Conservation (phyloP, 2,113 vertebrate genomes). For the Verasper variegatus region DNA sequence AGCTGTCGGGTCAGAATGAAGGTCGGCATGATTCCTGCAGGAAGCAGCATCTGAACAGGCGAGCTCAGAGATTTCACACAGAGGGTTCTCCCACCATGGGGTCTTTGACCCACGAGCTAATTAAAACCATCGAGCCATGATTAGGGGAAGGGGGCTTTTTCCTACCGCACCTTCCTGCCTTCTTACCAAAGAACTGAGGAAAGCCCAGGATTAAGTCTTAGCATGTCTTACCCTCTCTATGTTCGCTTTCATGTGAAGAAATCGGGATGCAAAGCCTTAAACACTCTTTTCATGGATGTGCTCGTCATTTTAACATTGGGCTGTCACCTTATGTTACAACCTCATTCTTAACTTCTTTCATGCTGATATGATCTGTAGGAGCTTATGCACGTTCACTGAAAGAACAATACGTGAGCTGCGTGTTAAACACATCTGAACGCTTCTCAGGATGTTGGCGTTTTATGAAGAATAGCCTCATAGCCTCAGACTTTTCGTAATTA, state of each 20-base stretch:
- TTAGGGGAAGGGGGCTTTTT: constrained; percentile 32
- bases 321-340: constrained; percentile 1
- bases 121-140: constrained; percentile 39
- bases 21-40: constrained; percentile 20
- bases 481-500: neutral
- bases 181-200: constrained; percentile 9
- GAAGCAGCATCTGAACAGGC: constrained; percentile 22
- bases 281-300: constrained; percentile 4
- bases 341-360: constrained; percentile 1
- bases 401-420: neutral
- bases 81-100: constrained; percentile 26
- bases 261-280: constrained; percentile 7
- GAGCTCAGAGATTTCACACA: constrained; percentile 29
- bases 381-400: neutral
- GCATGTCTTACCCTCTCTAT: constrained; percentile 21
- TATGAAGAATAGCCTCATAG: neutral
- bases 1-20: constrained; percentile 38
- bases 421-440: neutral
- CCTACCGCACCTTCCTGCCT: constrained; percentile 2
- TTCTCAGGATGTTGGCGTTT: neutral
- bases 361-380: constrained; percentile 6
- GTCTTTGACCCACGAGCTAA: constrained; percentile 46
- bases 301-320: neutral
- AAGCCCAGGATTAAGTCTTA: constrained; percentile 39
- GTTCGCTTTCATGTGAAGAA: constrained; percentile 13